Percentiles rank a stretch among this genome's conserved stretches.
Conservation (phyloP, 2,797 vertebrate species). For the Anguilla obscura region DNA sequence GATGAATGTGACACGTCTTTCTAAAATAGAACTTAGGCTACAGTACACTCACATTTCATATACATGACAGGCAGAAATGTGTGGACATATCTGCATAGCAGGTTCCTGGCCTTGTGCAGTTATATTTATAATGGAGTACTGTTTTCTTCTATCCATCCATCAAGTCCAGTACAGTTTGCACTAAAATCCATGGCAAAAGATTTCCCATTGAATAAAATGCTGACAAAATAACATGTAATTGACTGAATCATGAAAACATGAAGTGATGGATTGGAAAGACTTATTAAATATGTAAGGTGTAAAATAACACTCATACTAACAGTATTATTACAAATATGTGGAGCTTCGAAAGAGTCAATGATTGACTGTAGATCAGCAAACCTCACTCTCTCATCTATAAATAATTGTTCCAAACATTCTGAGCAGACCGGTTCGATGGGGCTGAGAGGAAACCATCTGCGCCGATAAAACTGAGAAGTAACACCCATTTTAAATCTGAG, state of each 20-base stretch:
- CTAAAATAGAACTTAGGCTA: neutral
- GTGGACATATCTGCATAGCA: no score
- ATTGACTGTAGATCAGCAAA: neutral
- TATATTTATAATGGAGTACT: neutral
- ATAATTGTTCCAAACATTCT: neutral
- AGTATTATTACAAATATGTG: neutral
- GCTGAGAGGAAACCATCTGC: neutral
- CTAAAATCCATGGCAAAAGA: neutral
- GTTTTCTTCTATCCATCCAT: neutral
- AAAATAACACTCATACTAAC: neutral
- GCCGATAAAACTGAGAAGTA: neutral
- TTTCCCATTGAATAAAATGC: neutral
- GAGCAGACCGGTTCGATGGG: neutral
- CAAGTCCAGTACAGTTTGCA: neutral
- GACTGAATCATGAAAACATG: neutral
- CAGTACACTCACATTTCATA: neutral
- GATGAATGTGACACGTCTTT: neutral
- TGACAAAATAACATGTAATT: neutral
- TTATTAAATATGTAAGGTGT: neutral
- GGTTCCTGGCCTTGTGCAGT: neutral
- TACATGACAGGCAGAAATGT: neutral
- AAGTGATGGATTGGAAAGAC: neutral
- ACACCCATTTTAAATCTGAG: neutral
- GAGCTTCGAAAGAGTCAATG: neutral
- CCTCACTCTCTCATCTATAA: neutral